Evolutionary conservation across 2,797 vertebrate species (phyloP), one percentile per base, ranked within the genome.

Genomic region (Brachymystax lenok): DNA sequence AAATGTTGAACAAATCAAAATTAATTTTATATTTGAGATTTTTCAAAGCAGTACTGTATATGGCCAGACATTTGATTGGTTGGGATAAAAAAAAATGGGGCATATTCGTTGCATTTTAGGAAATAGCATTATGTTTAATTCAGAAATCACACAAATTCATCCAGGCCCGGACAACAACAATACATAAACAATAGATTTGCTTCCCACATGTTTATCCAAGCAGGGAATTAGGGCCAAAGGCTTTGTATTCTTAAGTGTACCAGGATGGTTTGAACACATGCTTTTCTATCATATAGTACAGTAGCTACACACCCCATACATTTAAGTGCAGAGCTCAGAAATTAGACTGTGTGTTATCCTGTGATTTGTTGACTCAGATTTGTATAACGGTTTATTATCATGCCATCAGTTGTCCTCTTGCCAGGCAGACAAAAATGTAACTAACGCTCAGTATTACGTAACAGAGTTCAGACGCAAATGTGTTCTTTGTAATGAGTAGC

Each of bases 41-140:
- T 6, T 35, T 35, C 35, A 35, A 35, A 0, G 35, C 35, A 35
- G 35, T 35, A 7, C 35, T 7, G 35, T 66, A 46, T 50, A 50
- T 73, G 67, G 75, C 80, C 74, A 27, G 59, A 83, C 33, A 69
- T 80, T 73, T 79, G 80, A 86, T 82, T 71, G 79, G 82, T 70
- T 35, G 27, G 17, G n/a, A 17, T 12, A 21, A 7, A 46, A 50
- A 59, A 6, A 46, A 21, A 35, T 35, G 1, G 54, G 59, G 16
- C 59, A 67, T 77, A 59, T 81, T 56, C 66, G 19, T 71, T 74
- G 75, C 5, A 72, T 69, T 17, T 21, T 33, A 51, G 74, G 54
- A 76, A 76, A 75, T 52, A 21, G 51, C 27, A 27, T 75, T 1
- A 79, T 69, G 56, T 69, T 80, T 75, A 33, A 77, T 84, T 77